Percentiles rank a stretch among this genome's conserved stretches.
These are phyloP conservation scores for Balaeniceps rex DNA, from an alignment of 2,113 vertebrate species.

Conservation along the genomic window DNA sequence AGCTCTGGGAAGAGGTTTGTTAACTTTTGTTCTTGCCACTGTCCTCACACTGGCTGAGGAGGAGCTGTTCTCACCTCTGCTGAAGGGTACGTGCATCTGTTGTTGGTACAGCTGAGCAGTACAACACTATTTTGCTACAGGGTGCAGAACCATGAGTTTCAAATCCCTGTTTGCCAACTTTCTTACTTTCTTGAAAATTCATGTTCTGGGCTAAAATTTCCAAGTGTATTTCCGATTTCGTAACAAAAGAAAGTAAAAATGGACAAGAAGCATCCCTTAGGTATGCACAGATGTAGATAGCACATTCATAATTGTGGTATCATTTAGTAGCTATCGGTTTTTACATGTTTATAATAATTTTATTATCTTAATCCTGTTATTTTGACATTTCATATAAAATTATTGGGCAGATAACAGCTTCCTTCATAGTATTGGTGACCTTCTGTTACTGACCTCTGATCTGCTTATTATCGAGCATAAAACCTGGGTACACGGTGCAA, in stretches of 20 bases:
- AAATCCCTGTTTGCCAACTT: neutral
- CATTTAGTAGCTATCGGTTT: neutral
- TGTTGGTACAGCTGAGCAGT: neutral
- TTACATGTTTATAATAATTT: neutral
- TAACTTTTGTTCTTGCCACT: neutral
- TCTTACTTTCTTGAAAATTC: neutral
- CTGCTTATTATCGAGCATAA: neutral
- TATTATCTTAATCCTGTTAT: neutral
- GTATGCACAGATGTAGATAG: neutral
- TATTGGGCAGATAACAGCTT: neutral
- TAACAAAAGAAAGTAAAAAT: neutral
- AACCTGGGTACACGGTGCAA: neutral
- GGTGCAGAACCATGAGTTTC: neutral
- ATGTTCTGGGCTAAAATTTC: neutral
- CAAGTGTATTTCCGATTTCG: neutral
- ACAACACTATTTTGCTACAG: neutral
- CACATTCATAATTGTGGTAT: neutral
- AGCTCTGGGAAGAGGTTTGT: neutral
- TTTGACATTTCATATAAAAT: neutral
- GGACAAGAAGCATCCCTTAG: neutral
- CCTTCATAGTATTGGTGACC: neutral
- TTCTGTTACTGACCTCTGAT: neutral
- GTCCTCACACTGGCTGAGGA: neutral
- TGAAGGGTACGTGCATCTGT: neutral
- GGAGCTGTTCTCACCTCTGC: neutral